Conservation (phyloP, 2,797 vertebrate genomes). For the Coregonus ussuriensis region DNA sequence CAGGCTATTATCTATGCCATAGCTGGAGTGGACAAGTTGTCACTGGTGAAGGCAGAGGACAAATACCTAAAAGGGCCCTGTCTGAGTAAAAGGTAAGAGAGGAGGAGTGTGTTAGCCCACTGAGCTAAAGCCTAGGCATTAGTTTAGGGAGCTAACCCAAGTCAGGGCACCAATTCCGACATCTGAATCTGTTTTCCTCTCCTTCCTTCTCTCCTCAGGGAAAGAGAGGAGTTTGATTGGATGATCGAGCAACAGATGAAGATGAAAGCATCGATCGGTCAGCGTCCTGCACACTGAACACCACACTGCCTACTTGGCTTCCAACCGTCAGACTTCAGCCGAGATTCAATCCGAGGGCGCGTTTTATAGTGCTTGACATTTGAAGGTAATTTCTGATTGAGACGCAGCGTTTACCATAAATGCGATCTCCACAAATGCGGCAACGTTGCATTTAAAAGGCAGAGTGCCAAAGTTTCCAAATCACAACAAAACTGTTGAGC, state of each 20-base stretch:
- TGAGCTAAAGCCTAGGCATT: neutral
- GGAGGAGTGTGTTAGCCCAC: neutral
- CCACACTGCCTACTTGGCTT: neutral
- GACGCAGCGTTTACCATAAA: too few species aligned
- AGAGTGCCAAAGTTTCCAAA: neutral
- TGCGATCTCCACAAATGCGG: too few species aligned
- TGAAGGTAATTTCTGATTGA: too few species aligned
- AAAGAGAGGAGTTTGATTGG: conserved; percentile 73
- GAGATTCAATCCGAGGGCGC: too few species aligned
- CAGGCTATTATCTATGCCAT: conserved; percentile 93
- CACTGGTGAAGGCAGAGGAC: conserved; percentile 85
- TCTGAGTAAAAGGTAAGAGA: conserved; percentile 85
- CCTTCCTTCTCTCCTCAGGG: conserved; percentile 56
- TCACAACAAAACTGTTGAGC: neutral
- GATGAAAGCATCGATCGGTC: conserved; percentile 38
- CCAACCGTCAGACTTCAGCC: neutral
- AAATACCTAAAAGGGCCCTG: conserved; percentile 87
- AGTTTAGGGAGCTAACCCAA: too few species aligned
- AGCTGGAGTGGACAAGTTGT: conserved; percentile 85
- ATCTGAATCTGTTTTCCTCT: neutral
- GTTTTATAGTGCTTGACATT: too few species aligned
- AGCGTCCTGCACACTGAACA: conserved; percentile 17
- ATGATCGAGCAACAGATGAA: conserved; percentile 72
- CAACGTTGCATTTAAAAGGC: too few species aligned
- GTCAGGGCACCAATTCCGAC: neutral